A percentile compares a stretch with the other conserved stretches of the same genome.
These are phyloP conservation scores for Cantharis rustica DNA, from an alignment of 2,888 invertebrate species.

Conservation along the genomic window DNA sequence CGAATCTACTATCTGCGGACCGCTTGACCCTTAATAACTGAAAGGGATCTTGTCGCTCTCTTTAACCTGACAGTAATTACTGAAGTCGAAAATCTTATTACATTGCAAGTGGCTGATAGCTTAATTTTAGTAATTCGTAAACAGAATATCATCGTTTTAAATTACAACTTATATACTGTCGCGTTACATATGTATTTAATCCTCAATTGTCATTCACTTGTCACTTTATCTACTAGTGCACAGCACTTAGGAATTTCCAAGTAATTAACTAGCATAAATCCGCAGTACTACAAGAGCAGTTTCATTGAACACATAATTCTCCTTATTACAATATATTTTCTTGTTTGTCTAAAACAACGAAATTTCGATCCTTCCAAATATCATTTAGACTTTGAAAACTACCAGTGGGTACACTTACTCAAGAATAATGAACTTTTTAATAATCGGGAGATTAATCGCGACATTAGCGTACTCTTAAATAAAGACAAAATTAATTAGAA, in stretches of 20 bases:
- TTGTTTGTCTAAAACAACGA: neutral
- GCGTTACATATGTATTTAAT: conserved; percentile 4
- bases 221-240: neutral
- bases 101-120: conserved; percentile 2
- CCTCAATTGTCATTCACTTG: neutral
- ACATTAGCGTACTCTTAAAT: neutral
- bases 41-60: conserved; percentile 21
- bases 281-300: neutral
- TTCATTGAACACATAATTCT: neutral
- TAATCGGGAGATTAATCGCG: conserved; percentile 5
- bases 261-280: neutral
- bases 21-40: conserved; percentile 23
- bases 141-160: conserved; percentile 5
- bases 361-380: neutral
- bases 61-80: conserved; percentile 25
- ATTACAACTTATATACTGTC: conserved; percentile 2
- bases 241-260: neutral
- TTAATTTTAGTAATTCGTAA: conserved; percentile 17
- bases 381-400: neutral
- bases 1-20: conserved; percentile 16
- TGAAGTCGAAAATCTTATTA: conserved; percentile 18
- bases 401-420: neutral
- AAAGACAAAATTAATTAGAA: conserved; percentile 14
- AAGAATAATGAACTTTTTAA: neutral
- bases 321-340: neutral